A percentile compares a stretch with the other conserved stretches of the same genome.
These are phyloP conservation scores for Phytoseiulus persimilis DNA, from an alignment of 2,888 invertebrate genomes.

Conservation along the genomic window DNA sequence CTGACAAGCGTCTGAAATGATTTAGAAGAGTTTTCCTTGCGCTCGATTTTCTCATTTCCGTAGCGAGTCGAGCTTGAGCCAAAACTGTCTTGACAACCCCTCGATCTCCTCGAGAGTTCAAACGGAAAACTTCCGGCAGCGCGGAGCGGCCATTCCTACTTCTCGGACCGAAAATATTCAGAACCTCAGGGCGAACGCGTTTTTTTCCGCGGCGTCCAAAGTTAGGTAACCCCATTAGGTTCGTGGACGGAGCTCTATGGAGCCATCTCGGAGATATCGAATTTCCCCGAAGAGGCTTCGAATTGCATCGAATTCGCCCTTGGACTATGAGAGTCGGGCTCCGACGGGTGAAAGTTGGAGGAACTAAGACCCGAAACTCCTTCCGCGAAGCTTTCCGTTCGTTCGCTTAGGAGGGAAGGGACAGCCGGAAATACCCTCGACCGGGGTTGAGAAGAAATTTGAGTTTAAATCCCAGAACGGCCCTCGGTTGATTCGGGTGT, in stretches of 20 bases:
- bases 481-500: constrained; percentile 24
- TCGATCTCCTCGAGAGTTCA: neutral
- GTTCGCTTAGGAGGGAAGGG: too few relatives aligned
- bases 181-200: neutral
- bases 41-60: neutral
- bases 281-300: neutral
- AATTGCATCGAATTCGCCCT: neutral
- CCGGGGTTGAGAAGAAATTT: neutral
- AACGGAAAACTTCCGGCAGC: neutral
- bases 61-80: neutral
- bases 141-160: neutral
- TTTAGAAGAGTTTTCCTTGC: neutral
- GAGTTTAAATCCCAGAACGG: neutral
- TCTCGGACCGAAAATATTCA: neutral
- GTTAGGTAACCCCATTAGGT: neutral
- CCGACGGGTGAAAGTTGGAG: neutral
- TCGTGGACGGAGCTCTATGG: neutral
- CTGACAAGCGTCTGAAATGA: neutral
- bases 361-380: neutral
- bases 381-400: neutral
- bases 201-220: neutral
- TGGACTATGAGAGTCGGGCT: neutral
- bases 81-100: neutral
- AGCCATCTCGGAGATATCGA: neutral
- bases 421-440: neutral